Percentiles rank a stretch among this genome's conserved stretches.
phyloP scores from a whole-genome alignment of 1,140 invertebrate genomes.

The Drosophila kikkawai region DNA sequence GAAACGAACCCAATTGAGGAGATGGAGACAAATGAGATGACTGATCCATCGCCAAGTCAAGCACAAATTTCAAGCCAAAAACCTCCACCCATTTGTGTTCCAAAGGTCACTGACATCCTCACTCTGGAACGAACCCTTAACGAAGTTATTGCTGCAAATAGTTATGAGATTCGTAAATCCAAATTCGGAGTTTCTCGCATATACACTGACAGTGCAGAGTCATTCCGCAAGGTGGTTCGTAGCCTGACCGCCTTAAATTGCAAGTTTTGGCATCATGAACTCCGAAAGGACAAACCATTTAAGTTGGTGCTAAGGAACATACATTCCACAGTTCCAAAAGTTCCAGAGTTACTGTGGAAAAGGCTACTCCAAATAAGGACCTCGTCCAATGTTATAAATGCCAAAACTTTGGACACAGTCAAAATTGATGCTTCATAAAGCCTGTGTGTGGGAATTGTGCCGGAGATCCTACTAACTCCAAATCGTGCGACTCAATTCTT shows the following conservation, averaged over 20 bases:
- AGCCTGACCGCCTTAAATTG: conserved; percentile 19
- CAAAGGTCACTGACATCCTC: conserved; percentile 4
- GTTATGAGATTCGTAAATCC: conserved; percentile 1
- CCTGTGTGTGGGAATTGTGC: conserved; percentile 26
- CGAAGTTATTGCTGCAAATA: not conserved
- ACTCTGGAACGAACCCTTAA: conserved; percentile 6
- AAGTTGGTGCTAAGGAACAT: conserved; percentile 25
- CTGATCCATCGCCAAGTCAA: not conserved
- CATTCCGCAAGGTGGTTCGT: conserved; percentile 15
- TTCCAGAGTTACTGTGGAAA: conserved; percentile 17
- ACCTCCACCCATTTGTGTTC: conserved; percentile 5
- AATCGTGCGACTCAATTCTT: not conserved
- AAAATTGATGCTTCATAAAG: conserved; percentile 24
- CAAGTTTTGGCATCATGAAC: conserved; percentile 36
- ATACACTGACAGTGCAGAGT: conserved; percentile 1
- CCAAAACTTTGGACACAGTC: conserved; percentile 24
- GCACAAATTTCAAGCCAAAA: not conserved
- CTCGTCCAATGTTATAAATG: conserved; percentile 25
- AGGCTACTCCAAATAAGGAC: conserved; percentile 11
- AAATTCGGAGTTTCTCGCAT: conserved; percentile 12
- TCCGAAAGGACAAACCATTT: conserved; percentile 18
- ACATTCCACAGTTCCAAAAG: conserved; percentile 17
- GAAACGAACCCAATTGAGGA: not conserved
- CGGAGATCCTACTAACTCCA: conserved; percentile 9
- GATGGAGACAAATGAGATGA: conserved; percentile 10